Evolutionary conservation across 2,888 invertebrate species (phyloP).

Genomic region (Hydropsyche betteni): DNA sequence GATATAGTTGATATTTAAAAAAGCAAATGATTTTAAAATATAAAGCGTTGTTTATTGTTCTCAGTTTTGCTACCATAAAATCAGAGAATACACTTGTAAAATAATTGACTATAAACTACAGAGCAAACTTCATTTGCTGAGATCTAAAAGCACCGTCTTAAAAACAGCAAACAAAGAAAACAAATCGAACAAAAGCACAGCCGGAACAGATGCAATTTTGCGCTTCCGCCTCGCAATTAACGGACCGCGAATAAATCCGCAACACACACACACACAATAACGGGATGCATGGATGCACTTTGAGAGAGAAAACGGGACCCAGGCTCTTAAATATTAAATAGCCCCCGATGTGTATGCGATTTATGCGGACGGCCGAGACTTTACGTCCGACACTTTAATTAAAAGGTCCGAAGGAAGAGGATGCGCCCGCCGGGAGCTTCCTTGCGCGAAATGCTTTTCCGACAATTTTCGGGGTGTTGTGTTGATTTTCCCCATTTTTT

Average conservation of each 20-base stretch:
- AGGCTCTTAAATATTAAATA: constrained; percentile 50
- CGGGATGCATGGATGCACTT: neutral
- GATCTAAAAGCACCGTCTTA: constrained; percentile 21
- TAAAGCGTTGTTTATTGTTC: no score
- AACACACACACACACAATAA: neutral
- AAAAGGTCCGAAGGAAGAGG: constrained; percentile 42
- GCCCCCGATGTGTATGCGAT: constrained; percentile 45
- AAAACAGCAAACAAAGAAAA: constrained; percentile 15
- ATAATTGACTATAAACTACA: no score
- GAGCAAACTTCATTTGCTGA: neutral
- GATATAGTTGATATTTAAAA: no score
- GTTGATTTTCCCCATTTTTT: no score
- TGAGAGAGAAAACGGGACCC: neutral
- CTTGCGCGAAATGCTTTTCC: neutral
- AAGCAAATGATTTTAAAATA: no score
- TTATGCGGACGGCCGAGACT: constrained; percentile 43
- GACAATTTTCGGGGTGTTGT: neutral
- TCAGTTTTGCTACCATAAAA: no score
- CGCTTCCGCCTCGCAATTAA: constrained; percentile 32
- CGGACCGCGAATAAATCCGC: constrained; percentile 46
- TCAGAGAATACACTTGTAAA: no score
- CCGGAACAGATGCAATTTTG: constrained; percentile 1
- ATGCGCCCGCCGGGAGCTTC: neutral
- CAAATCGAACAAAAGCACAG: constrained; percentile 28
- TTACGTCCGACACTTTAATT: constrained; percentile 50